Evolutionary conservation across 2,888 invertebrate genomes (phyloP), one percentile per base, ranked within the genome.

Genomic region (Eucera pruinosa): DNA sequence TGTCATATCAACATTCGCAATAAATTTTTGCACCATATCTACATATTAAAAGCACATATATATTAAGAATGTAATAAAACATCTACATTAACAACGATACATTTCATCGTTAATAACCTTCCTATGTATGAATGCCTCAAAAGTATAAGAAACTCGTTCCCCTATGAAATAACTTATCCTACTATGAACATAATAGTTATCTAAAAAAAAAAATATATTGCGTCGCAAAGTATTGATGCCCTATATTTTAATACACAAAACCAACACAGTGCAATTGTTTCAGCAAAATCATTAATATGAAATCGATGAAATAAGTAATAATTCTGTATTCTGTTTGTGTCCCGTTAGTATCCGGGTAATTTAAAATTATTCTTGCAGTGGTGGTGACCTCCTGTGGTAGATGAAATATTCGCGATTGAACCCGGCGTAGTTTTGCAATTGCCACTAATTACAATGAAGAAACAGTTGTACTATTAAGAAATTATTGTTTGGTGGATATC

Each of bases 301-400:
- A 45, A 74, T 70, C 74, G 64, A 74, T 72, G 39, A 61, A 72
- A 69, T 54, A 60, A 54, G 45, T 52, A 23, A 0, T 11, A 69
- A 72, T 11, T 47, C 39, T 36, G n/a, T 52, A n/a, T 20, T 9
- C 13, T 52, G 13, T 20, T 9, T n/a, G 41, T 43, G n/a, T 68
- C n/a, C 36, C 36, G 41, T 20, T 52, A 64, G 52, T 27, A 47
- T 65, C 30, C 41, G 55, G 39, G 30, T 52, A 50, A 76, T 62
- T 78, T 71, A 20, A 71, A 77, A 72, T 58, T 77, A 61, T 57
- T 72, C 23, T 60, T 65, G 65, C 72, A 66, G 52, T 72, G 66
- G 68, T 76, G 62, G 77, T 81, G 78, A 80, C 78, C 78, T 80
- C 78, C 73, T 18, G 80, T 80, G 81, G 81, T 81, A 78, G 62